phyloP scores from a whole-genome alignment of 2,888 invertebrate genomes.

The Cecidostiba fungosa region DNA sequence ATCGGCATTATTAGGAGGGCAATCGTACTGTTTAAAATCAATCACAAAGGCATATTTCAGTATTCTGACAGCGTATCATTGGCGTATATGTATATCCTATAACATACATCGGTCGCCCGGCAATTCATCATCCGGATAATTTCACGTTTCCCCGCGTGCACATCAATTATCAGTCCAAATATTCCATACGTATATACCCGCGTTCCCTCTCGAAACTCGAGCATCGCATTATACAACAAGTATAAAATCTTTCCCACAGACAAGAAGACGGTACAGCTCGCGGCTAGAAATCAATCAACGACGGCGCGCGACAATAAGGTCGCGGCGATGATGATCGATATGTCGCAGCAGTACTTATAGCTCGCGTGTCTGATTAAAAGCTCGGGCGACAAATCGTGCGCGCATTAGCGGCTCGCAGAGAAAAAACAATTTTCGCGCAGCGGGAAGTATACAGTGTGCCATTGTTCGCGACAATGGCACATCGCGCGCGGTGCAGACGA shows the following conservation, averaged over 20 bases:
- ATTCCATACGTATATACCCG: slow-evolving; percentile 20
- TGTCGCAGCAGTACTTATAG: too few relatives aligned
- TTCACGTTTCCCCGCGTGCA: slow-evolving; percentile 57
- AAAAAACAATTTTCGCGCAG: background rate
- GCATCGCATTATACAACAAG: background rate
- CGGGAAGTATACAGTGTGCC: background rate
- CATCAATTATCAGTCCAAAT: slow-evolving; percentile 62
- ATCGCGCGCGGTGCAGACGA: background rate
- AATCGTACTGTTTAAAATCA: slow-evolving; percentile 62
- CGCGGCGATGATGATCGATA: too few relatives aligned
- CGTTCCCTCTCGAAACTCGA: background rate
- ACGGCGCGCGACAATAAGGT: slow-evolving; percentile 38
- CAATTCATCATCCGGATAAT: slow-evolving; percentile 62
- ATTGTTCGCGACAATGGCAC: background rate
- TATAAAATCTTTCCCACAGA: slow-evolving; percentile 34
- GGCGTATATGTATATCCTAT: slow-evolving; percentile 42
- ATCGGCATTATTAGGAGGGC: slow-evolving; percentile 44
- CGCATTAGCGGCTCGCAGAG: background rate
- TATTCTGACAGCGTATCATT: slow-evolving; percentile 61
- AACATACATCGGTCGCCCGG: slow-evolving; percentile 44
- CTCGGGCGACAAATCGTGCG: slow-evolving; percentile 9
- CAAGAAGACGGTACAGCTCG: background rate
- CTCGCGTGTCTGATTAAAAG: slow-evolving; percentile 38
- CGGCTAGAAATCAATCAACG: slow-evolving; percentile 58
- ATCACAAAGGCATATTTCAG: slow-evolving; percentile 61